phyloP scores from a whole-genome alignment of 1,140 invertebrate species.

The Brachionus rotundiformis region DNA sequence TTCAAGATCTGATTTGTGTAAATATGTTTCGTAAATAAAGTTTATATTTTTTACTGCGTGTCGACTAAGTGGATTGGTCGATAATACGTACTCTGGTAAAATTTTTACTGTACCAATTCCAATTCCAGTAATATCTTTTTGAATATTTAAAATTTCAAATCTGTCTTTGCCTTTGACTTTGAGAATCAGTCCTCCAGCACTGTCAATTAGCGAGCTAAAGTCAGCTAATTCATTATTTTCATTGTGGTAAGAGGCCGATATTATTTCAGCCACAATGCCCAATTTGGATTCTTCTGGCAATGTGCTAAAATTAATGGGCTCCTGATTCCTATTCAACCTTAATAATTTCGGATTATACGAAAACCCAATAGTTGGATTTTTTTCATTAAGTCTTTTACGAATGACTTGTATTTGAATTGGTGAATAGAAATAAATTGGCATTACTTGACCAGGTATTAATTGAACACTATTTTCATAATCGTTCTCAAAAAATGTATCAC shows the following conservation, averaged over 20 bases:
- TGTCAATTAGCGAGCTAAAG: conserved; percentile 38
- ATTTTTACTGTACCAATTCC: conserved; percentile 25
- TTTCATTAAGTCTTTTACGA: background rate
- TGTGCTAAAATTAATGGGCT: background rate
- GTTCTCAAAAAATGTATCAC: conserved; percentile 32
- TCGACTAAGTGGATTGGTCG: background rate
- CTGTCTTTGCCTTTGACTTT: conserved; percentile 42
- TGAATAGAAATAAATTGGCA: conserved; percentile 45
- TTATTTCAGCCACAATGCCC: conserved; percentile 44
- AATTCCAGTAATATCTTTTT: conserved; percentile 20
- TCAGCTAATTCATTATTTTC: conserved; percentile 36
- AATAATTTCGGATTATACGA: background rate
- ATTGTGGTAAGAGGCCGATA: conserved; percentile 22
- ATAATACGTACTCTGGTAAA: conserved; percentile 35
- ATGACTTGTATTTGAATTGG: conserved; percentile 41
- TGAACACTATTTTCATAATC: conserved; percentile 39
- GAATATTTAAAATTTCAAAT: conserved; percentile 28
- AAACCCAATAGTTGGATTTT: conserved; percentile 40
- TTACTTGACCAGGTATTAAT: conserved; percentile 50
- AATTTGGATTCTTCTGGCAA: background rate
- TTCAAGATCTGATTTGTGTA: background rate
- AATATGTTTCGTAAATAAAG: background rate
- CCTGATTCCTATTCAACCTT: background rate
- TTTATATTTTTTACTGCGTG: background rate
- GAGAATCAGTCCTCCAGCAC: conserved; percentile 3